Evolutionary conservation across 2,797 vertebrate genomes (phyloP).

Genomic region (Eleutherodactylus coqui): DNA sequence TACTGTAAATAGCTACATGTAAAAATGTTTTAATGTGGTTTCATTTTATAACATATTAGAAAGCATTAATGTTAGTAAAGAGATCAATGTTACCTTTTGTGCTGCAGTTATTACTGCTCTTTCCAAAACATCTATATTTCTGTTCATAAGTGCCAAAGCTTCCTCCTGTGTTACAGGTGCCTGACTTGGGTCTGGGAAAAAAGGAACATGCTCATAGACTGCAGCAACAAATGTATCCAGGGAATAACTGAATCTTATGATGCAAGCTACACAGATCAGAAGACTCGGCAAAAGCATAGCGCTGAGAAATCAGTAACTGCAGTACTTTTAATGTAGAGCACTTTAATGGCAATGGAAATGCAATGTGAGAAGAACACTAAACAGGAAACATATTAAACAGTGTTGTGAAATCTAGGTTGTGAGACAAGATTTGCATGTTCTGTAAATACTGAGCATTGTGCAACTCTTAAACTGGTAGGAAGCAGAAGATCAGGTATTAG

Average conservation of each 20-base stretch:
- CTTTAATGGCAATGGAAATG: neutral
- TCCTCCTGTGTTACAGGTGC: constrained; percentile 62
- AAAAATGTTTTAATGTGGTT: neutral
- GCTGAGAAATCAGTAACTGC: neutral
- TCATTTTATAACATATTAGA: neutral
- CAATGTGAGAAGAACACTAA: neutral
- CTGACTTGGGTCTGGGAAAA: constrained; percentile 60
- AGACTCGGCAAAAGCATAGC: constrained; percentile 31
- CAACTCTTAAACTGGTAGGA: neutral
- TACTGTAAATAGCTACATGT: neutral
- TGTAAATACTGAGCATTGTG: neutral
- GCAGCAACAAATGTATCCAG: constrained; percentile 62
- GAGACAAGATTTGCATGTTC: neutral
- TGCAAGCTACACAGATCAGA: neutral
- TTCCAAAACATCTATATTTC: constrained; percentile 69
- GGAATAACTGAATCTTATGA: neutral
- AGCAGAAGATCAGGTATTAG: neutral
- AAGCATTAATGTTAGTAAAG: neutral
- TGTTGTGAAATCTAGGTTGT: neutral
- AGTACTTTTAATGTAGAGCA: neutral
- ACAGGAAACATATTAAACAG: neutral
- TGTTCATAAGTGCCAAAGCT: constrained; percentile 66
- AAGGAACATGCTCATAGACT: constrained; percentile 53
- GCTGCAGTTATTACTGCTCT: constrained; percentile 63
- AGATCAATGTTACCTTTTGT: constrained; percentile 54